Conservation (phyloP, 2,888 invertebrate genomes). For the Ecdyonurus torrentis region DNA sequence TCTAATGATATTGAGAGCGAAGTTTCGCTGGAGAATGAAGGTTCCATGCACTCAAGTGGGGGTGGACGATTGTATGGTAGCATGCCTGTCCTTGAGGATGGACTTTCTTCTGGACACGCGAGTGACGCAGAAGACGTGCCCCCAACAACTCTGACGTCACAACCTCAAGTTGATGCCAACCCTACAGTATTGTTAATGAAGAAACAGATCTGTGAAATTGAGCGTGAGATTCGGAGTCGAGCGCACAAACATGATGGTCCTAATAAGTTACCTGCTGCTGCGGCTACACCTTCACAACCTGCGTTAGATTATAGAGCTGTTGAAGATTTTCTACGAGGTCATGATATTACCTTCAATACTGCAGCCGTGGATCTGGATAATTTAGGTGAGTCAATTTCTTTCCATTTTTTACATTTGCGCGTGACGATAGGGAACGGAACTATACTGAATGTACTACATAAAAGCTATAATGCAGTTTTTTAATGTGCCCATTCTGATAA, state of each 20-base stretch:
- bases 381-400: conserved; percentile 31
- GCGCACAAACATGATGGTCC: conserved; percentile 10
- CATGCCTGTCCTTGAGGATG: conserved; percentile 89
- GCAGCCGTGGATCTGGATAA: conserved; percentile 44
- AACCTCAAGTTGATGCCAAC: conserved; percentile 44
- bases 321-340: conserved; percentile 20
- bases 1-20: conserved; percentile 78
- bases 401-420: not conserved
- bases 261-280: conserved; percentile 1
- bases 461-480: not conserved
- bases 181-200: conserved; percentile 43
- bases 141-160: too few relatives aligned
- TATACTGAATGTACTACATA: too few relatives aligned
- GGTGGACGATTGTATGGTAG: conserved; percentile 43
- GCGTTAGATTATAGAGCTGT: conserved; percentile 8
- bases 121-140: conserved; percentile 56
- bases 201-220: conserved; percentile 54
- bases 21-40: conserved; percentile 40
- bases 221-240: conserved; percentile 43
- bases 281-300: conserved; percentile 3
- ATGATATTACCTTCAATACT: not conserved
- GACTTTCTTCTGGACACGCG: conserved; percentile 82
- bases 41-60: conserved; percentile 22
- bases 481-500: conserved; percentile 1
- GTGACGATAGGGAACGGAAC: too few relatives aligned